These are phyloP conservation scores for Drosophila mayaguana DNA, from an alignment of 2,888 invertebrate genomes.

Conservation along the genomic window DNA sequence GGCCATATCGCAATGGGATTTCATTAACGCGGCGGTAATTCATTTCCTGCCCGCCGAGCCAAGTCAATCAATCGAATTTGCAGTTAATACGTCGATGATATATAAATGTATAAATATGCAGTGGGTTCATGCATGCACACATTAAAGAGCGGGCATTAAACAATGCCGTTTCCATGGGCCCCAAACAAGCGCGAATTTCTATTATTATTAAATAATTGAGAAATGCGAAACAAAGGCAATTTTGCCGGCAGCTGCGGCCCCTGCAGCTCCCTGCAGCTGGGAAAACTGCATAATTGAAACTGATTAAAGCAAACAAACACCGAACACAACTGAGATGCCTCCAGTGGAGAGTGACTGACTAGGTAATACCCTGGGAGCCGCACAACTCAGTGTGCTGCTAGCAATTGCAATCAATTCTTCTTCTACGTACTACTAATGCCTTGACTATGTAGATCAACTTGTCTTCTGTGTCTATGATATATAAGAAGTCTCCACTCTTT, in stretches of 20 bases:
- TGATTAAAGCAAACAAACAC: slow-evolving; percentile 21
- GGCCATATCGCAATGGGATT: background rate
- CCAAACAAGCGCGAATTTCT: slow-evolving; percentile 5
- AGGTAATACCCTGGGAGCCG: background rate
- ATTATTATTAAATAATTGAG: slow-evolving; percentile 41
- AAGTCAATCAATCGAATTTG: slow-evolving; percentile 26
- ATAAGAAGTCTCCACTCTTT: too few relatives aligned
- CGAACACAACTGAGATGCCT: background rate
- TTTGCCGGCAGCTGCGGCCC: background rate
- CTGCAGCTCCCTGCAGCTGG: slow-evolving; percentile 12
- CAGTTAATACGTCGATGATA: slow-evolving; percentile 22
- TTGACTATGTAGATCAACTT: too few relatives aligned
- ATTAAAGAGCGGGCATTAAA: slow-evolving; percentile 25
- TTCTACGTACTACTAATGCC: too few relatives aligned
- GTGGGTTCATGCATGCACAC: slow-evolving; percentile 5
- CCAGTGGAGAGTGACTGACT: background rate
- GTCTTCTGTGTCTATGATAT: too few relatives aligned
- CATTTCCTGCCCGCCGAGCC: slow-evolving; percentile 29
- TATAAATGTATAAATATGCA: background rate
- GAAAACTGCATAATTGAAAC: slow-evolving; percentile 33
- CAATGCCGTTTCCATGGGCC: slow-evolving; percentile 16
- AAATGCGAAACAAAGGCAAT: slow-evolving; percentile 27
- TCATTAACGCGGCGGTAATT: slow-evolving; percentile 4
- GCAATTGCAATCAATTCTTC: too few relatives aligned
- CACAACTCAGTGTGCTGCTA: background rate